These are phyloP conservation scores for Myrmecobius fasciatus DNA, from an alignment of 2,113 vertebrate species.

Conservation along the genomic window DNA sequence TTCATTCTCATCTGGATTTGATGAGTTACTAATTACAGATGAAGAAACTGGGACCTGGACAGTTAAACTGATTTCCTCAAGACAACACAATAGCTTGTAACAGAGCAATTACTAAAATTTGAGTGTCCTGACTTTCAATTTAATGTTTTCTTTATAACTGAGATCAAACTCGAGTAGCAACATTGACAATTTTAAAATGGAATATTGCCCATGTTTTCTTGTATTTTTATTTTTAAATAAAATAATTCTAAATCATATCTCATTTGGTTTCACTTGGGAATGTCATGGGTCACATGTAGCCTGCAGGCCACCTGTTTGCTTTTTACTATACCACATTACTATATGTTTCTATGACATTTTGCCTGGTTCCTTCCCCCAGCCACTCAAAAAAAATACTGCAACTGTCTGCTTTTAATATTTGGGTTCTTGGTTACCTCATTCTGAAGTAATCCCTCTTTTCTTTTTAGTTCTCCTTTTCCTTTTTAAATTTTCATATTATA, in stretches of 20 bases:
- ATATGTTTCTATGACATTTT: not conserved
- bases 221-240: not conserved
- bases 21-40: not conserved
- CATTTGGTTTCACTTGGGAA: not conserved
- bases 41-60: not conserved
- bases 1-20: slow-evolving; percentile 9
- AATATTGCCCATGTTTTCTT: not conserved
- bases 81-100: not conserved
- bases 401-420: slow-evolving; percentile 12
- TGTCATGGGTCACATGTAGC: not conserved
- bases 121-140: not conserved
- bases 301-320: not conserved
- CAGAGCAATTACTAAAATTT: not conserved
- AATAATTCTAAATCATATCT: not conserved
- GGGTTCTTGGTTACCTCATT: not conserved
- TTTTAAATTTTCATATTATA: slow-evolving; percentile 19
- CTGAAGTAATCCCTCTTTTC: not conserved
- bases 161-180: not conserved
- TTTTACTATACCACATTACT: not conserved
- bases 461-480: not conserved
- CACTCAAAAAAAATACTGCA: not conserved
- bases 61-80: not conserved
- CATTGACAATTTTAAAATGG: not conserved
- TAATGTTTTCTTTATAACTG: not conserved
- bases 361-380: not conserved